Conservation (phyloP, 2,113 vertebrate species). For the Burhinus bistriatus region DNA sequence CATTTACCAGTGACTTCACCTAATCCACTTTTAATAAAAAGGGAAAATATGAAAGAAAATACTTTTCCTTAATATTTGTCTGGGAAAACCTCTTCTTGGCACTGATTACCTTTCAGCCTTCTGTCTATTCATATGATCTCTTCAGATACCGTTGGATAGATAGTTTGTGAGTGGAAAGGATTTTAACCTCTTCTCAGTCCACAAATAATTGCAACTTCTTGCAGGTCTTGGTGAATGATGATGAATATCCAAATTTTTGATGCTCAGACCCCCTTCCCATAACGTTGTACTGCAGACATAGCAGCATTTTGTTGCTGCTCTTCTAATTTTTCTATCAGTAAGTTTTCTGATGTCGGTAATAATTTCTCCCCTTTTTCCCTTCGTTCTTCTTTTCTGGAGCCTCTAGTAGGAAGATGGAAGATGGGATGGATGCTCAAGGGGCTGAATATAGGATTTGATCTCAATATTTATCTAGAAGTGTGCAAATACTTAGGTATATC, state of each 20-base stretch:
- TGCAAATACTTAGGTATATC: neutral
- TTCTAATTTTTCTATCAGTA: neutral
- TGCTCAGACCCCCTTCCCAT: neutral
- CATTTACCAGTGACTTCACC: neutral
- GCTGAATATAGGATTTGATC: neutral
- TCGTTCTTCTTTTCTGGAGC: neutral
- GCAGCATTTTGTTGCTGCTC: neutral
- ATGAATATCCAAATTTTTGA: neutral
- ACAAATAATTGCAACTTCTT: neutral
- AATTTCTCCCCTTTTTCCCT: neutral
- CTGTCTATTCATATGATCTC: neutral
- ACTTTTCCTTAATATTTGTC: neutral
- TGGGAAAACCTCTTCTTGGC: conserved; percentile 3
- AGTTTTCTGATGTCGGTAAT: neutral
- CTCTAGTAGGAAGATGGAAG: neutral
- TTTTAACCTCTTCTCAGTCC: neutral
- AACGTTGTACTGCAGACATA: neutral
- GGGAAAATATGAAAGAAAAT: neutral
- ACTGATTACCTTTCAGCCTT: neutral
- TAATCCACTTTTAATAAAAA: conserved; percentile 28
- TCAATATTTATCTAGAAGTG: neutral
- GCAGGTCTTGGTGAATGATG: neutral
- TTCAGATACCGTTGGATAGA: neutral
- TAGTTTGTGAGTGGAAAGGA: neutral
- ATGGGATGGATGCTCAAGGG: fast-evolving